Evolutionary conservation across 2,888 invertebrate species (phyloP).

Genomic region (Aphrophora alni): DNA sequence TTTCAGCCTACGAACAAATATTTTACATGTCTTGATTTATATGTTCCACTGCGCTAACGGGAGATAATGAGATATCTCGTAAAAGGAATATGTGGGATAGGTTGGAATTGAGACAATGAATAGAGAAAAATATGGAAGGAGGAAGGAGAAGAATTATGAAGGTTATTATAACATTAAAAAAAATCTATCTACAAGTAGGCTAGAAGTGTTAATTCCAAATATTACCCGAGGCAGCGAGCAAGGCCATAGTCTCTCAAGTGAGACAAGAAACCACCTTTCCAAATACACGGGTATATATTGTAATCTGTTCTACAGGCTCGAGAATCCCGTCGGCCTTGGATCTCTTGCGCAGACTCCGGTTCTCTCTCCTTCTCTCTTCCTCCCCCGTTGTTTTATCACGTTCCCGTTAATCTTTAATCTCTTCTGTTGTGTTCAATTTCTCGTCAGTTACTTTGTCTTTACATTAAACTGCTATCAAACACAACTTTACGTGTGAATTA

Average conservation of each 20-base stretch:
- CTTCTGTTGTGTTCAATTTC: not conserved
- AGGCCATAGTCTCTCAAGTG: not conserved
- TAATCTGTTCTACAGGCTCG: not conserved
- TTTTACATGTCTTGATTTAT: no score
- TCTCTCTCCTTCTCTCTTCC: not conserved
- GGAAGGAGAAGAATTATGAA: no score
- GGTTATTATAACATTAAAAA: no score
- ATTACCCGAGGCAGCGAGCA: conserved; percentile 11
- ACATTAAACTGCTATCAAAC: not conserved
- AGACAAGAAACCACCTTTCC: not conserved
- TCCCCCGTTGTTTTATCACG: not conserved
- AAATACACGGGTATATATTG: not conserved
- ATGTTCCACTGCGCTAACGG: no score
- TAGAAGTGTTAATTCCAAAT: conserved; percentile 1
- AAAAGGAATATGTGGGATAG: no score
- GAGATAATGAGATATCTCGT: no score
- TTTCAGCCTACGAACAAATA: no score
- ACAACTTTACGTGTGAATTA: not conserved
- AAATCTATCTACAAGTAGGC: not conserved
- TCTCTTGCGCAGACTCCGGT: not conserved
- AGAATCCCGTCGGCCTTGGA: not conserved
- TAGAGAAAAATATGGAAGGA: no score
- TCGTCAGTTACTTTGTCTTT: not conserved
- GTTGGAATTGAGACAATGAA: no score
- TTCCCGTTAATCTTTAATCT: not conserved